phyloP scores from a whole-genome alignment of 2,888 invertebrate genomes.

The Pseudanteris insignis region DNA sequence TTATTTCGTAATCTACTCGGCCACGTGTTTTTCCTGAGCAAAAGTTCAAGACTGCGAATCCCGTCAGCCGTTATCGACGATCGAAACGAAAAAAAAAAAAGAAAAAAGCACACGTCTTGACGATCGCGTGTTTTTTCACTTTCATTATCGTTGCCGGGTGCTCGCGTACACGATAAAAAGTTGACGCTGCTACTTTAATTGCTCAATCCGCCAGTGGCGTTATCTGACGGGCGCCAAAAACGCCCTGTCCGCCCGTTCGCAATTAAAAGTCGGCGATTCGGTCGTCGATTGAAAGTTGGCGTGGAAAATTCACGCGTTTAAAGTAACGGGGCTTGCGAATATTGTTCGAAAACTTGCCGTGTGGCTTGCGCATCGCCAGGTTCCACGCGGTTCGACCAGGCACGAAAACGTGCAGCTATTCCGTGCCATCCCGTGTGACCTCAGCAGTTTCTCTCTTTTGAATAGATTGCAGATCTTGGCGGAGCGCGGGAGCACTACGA shows the following conservation, averaged over 20 bases:
- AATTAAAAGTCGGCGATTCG: slow-evolving; percentile 61
- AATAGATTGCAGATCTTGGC: slow-evolving; percentile 45
- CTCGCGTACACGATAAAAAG: slow-evolving; percentile 40
- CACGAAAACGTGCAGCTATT: slow-evolving; percentile 46
- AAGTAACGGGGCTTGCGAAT: slow-evolving; percentile 35
- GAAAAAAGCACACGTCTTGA: slow-evolving; percentile 9
- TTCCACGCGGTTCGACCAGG: slow-evolving; percentile 41
- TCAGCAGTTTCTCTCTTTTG: slow-evolving; percentile 47
- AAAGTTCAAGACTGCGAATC: no score
- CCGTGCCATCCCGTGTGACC: slow-evolving; percentile 46
- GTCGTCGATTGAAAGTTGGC: slow-evolving; percentile 37
- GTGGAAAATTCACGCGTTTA: slow-evolving; percentile 35
- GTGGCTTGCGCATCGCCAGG: slow-evolving; percentile 31
- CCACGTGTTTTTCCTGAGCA: no score
- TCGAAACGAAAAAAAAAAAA: no score
- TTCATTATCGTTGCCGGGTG: slow-evolving; percentile 17
- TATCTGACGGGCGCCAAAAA: slow-evolving; percentile 44
- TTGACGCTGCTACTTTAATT: slow-evolving; percentile 38
- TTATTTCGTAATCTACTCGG: no score
- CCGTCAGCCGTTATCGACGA: no score
- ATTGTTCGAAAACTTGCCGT: slow-evolving; percentile 39
- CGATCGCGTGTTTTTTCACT: slow-evolving; percentile 38
- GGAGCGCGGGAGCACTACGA: slow-evolving; percentile 41
- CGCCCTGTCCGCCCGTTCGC: slow-evolving; percentile 40
- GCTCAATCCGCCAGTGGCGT: slow-evolving; percentile 33